Percentiles rank a stretch among this genome's conserved stretches.
Conservation (phyloP, 2,888 invertebrate species). For the Drosophila multiciliata region DNA sequence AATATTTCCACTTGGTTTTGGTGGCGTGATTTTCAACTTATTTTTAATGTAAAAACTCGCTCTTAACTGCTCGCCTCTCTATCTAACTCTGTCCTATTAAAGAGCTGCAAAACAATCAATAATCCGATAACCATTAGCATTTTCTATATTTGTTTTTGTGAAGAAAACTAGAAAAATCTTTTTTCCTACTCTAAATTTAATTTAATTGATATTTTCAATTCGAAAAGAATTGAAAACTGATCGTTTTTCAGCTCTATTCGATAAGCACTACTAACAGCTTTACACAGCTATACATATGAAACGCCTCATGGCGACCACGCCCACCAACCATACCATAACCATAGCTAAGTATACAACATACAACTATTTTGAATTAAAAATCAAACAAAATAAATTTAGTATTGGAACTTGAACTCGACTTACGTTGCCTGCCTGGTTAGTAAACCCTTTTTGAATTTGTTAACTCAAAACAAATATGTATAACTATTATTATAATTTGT, state of each 20-base stretch:
- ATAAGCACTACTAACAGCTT: slow-evolving; percentile 49
- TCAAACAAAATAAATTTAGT: slow-evolving; percentile 19
- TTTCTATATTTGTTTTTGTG: neutral
- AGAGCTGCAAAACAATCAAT: slow-evolving; percentile 32
- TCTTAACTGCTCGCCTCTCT: slow-evolving; percentile 37
- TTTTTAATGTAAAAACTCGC: slow-evolving; percentile 6
- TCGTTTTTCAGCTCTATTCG: slow-evolving; percentile 40
- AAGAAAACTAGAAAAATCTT: neutral
- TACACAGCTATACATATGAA: slow-evolving; percentile 34
- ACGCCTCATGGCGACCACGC: slow-evolving; percentile 46
- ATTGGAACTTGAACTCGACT: slow-evolving; percentile 72
- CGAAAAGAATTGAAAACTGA: neutral
- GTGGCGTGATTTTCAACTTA: slow-evolving; percentile 36
- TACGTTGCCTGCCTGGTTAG: slow-evolving; percentile 65
- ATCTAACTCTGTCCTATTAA: slow-evolving; percentile 29
- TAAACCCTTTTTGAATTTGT: slow-evolving; percentile 51
- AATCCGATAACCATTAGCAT: neutral
- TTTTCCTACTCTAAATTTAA: neutral
- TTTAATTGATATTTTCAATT: neutral
- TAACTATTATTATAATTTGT: slow-evolving; percentile 46
- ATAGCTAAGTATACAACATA: slow-evolving; percentile 60
- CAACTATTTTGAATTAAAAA: slow-evolving; percentile 23
- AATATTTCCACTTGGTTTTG: slow-evolving; percentile 24
- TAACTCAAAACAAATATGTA: slow-evolving; percentile 37
- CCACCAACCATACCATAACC: slow-evolving; percentile 43